Base-by-base conservation (phyloP, 2,797 vertebrate genomes). In the Parauchenoglanis punctatus region DNA sequence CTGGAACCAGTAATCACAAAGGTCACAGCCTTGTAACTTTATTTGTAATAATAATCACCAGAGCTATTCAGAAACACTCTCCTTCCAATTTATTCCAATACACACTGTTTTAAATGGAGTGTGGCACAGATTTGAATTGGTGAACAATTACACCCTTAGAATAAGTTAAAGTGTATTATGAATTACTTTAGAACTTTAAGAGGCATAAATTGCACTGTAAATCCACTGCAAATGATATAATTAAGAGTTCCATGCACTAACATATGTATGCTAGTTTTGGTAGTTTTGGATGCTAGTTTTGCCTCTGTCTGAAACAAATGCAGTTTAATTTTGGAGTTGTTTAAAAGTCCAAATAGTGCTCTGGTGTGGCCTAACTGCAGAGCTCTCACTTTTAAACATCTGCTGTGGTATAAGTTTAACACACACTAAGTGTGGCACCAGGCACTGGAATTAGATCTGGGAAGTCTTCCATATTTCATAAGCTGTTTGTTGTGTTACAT, bases 391-490 rank as follows among this genome's bases (percentile, higher is more conserved):
- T 59, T 61, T 15, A 77, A 25, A 31, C 20, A 56, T 40, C 77
- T 73, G 11, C 76, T 85, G 73, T 86, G 81, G 49, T 67, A 49
- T 68, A 86, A 28, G 4, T 73, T 81, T 54, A 84, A n/a, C 67
- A 83, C 78, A 65, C 63, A 54, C n/a, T 87, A 65, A 82, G 52
- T 67, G 58, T 40, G 11, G 12, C 67, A n/a, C 17, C 68, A 20
- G 68, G 25, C n/a, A 1, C 78, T 75, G 31, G 65, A 83, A 87
- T 58, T 58, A 7, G 28, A 87, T 86, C 63, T 15, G 70, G 49
- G 18, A 85, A 40, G 56, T 76, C 61, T 91, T 89, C 87, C 83
- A 89, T 89, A 86, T 90, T 91, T 91, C 88, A 90, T 90, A 87
- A 86, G 87, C 49, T 70, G 58, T 87, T 86, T 91, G 88, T 91